Evolutionary conservation across 2,797 vertebrate species (phyloP).

Genomic region (Phyllotis vaccarum): DNA sequence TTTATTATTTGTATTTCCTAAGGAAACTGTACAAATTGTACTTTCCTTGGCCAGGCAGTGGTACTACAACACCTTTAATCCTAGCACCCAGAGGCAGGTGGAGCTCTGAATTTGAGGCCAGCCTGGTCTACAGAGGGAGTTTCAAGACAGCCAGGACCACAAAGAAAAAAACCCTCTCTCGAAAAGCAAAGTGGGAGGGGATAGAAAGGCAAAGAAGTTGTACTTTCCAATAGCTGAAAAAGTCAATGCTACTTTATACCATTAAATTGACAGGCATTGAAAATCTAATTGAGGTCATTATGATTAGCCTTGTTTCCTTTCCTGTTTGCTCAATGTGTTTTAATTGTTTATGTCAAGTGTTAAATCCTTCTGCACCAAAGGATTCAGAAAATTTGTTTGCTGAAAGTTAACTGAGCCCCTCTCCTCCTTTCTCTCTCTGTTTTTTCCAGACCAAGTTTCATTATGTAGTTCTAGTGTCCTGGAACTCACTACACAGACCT

Average conservation of each 20-base stretch:
- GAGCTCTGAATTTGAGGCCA: neutral
- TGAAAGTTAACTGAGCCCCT: neutral
- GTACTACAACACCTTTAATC: neutral
- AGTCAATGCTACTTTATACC: neutral
- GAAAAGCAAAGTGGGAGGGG: neutral
- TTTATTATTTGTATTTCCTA: slow-evolving; percentile 43
- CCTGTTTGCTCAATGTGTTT: slow-evolving; percentile 39
- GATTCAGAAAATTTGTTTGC: slow-evolving; percentile 45
- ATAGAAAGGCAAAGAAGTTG: neutral
- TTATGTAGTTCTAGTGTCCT: neutral
- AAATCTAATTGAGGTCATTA: slow-evolving; percentile 67
- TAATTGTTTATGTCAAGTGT: slow-evolving; percentile 50
- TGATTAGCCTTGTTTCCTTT: slow-evolving; percentile 53
- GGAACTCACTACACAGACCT: neutral
- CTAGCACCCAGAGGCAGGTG: neutral
- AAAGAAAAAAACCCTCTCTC: neutral
- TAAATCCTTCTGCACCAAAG: slow-evolving; percentile 47
- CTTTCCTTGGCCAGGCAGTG: neutral
- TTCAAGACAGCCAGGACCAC: neutral
- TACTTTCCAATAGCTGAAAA: slow-evolving; percentile 12
- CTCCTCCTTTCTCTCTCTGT: neutral
- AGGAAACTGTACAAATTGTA: slow-evolving; percentile 43
- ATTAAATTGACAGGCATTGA: slow-evolving; percentile 51
- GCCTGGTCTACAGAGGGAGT: neutral
- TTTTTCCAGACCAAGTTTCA: neutral